Evolutionary conservation across 2,113 vertebrate genomes (phyloP).

Genomic region (Gasterosteus nipponicus): DNA sequence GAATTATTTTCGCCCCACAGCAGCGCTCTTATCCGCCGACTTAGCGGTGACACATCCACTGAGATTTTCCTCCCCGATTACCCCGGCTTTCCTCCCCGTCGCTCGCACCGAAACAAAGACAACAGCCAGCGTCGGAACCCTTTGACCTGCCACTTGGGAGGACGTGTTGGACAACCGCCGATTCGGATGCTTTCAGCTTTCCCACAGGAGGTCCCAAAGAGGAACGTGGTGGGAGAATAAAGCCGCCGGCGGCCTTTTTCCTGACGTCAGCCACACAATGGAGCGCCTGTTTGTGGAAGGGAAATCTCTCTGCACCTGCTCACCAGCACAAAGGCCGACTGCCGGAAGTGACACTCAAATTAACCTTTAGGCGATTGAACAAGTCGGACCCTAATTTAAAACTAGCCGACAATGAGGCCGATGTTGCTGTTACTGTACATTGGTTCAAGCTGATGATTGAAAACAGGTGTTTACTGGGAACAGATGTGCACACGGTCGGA

Average conservation of each 20-base stretch:
- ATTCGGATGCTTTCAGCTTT: constrained; percentile 63
- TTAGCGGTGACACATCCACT: constrained; percentile 44
- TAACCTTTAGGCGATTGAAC: constrained; percentile 58
- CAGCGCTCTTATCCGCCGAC: constrained; percentile 40
- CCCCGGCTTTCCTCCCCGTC: constrained; percentile 14
- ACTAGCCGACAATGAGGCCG: constrained; percentile 41
- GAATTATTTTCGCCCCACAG: constrained; percentile 31
- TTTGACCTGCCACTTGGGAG: constrained; percentile 67
- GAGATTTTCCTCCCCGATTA: constrained; percentile 44
- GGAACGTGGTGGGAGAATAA: constrained; percentile 55
- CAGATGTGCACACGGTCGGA: constrained; percentile 50
- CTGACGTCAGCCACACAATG: constrained; percentile 72
- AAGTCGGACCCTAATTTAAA: constrained; percentile 32
- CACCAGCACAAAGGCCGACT: constrained; percentile 49
- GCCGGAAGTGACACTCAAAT: constrained; percentile 45
- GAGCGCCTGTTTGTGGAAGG: constrained; percentile 55
- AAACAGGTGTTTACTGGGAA: constrained; percentile 62
- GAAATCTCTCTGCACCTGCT: constrained; percentile 69
- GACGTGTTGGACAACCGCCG: constrained; percentile 71
- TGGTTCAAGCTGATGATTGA: constrained; percentile 54
- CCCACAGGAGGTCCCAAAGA: constrained; percentile 68
- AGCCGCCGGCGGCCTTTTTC: constrained; percentile 66
- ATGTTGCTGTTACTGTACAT: constrained; percentile 48
- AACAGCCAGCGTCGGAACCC: constrained; percentile 28
- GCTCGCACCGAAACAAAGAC: constrained; percentile 51